These are phyloP conservation scores for Drosophila crucigera DNA, from an alignment of 2,888 invertebrate genomes.

Conservation along the genomic window DNA sequence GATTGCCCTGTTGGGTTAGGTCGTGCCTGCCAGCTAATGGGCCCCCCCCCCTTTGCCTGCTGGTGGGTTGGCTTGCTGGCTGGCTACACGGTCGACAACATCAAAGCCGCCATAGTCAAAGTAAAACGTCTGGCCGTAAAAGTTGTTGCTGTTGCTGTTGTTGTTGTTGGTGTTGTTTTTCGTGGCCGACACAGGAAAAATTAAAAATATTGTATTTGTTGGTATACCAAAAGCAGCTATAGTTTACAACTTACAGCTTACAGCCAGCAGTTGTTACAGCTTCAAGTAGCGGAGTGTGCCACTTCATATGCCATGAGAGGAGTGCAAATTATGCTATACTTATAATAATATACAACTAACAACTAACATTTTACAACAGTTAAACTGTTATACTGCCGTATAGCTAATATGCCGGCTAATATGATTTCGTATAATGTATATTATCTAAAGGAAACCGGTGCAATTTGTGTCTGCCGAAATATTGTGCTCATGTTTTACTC, in stretches of 20 bases:
- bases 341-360: too few relatives aligned
- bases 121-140: conserved; percentile 71
- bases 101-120: conserved; percentile 67
- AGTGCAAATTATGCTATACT: background rate
- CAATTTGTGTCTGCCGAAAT: too few relatives aligned
- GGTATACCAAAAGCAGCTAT: conserved; percentile 13
- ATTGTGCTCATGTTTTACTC: background rate
- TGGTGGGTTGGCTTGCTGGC: background rate
- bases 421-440: background rate
- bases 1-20: conserved; percentile 64
- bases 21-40: conserved; percentile 53
- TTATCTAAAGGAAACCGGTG: background rate
- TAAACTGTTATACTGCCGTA: background rate
- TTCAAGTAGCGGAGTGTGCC: background rate
- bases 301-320: background rate
- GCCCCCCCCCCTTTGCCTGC: conserved; percentile 1
- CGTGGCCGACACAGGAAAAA: conserved; percentile 58
- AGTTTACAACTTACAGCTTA: background rate
- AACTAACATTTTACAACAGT: background rate
- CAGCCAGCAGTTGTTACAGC: conserved; percentile 10
- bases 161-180: conserved; percentile 27
- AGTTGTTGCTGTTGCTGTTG: conserved; percentile 35
- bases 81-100: conserved; percentile 53
- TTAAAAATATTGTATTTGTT: conserved; percentile 49
- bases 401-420: background rate